A percentile compares a stretch with the other conserved stretches of the same genome.
Conservation (phyloP, 2,888 invertebrate species). For the Brenthis daphne region DNA sequence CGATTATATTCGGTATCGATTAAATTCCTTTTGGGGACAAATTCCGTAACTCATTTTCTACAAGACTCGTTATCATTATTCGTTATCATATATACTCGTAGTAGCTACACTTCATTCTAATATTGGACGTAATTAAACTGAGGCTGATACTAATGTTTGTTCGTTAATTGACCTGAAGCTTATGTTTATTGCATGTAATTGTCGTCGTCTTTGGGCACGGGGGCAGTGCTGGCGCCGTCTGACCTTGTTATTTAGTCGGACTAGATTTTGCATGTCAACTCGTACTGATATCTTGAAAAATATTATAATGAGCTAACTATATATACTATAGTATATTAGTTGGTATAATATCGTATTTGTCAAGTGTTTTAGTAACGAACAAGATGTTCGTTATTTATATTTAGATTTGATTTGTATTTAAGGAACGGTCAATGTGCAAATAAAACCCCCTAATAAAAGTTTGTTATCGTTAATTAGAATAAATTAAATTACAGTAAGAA, state of each 20-base stretch:
- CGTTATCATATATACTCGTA: background rate
- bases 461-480: slow-evolving; percentile 8
- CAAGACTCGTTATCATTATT: slow-evolving; percentile 13
- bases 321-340: background rate
- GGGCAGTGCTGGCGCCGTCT: slow-evolving; percentile 46
- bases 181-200: slow-evolving; percentile 32
- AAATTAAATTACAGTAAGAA: slow-evolving; percentile 14
- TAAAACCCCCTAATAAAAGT: background rate
- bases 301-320: background rate
- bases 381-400: background rate
- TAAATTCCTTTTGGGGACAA: slow-evolving; percentile 45
- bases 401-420: too few species aligned
- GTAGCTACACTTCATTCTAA: background rate
- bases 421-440: too few species aligned
- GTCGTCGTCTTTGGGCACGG: slow-evolving; percentile 33
- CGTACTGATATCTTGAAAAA: background rate
- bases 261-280: slow-evolving; percentile 23
- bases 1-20: slow-evolving; percentile 71
- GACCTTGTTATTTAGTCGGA: slow-evolving; percentile 45
- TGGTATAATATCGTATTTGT: too few species aligned
- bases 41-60: slow-evolving; percentile 15
- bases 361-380: background rate
- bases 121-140: slow-evolving; percentile 20
- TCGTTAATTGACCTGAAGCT: slow-evolving; percentile 28
- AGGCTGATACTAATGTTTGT: slow-evolving; percentile 24